phyloP scores from a whole-genome alignment of 2,888 invertebrate species.

The Nephrotoma appendiculata region DNA sequence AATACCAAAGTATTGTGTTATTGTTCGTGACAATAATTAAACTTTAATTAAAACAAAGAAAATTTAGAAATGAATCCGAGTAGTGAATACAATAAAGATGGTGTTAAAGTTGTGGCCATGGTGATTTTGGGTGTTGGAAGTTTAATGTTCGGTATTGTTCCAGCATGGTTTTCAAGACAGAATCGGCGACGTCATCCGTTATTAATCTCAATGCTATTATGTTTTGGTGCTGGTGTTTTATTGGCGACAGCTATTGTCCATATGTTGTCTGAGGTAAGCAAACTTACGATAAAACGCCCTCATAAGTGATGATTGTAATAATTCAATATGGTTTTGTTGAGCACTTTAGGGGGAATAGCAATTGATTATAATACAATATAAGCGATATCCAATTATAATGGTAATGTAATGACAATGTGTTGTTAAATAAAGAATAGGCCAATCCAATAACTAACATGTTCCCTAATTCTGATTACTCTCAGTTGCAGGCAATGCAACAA shows the following conservation, averaged over 20 bases:
- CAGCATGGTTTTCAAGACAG: slow-evolving; percentile 45
- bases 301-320: background rate
- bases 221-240: slow-evolving; percentile 69
- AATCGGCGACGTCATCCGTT: slow-evolving; percentile 44
- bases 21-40: background rate
- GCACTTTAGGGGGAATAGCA: background rate
- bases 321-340: no score
- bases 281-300: background rate
- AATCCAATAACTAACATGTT: no score
- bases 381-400: no score
- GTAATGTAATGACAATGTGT: no score
- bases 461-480: no score
- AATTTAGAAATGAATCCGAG: background rate
- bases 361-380: no score
- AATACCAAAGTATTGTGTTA: background rate
- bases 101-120: slow-evolving; percentile 52
- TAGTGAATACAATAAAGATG: slow-evolving; percentile 14
- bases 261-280: slow-evolving; percentile 59
- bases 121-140: slow-evolving; percentile 51
- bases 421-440: no score
- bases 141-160: slow-evolving; percentile 52
- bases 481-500: no score
- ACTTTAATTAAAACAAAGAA: background rate
- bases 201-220: slow-evolving; percentile 51
- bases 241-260: slow-evolving; percentile 63